A percentile compares a stretch with the other conserved stretches of the same genome.
Conservation (phyloP, 2,113 vertebrate species). For the Prionailurus bengalensis region DNA sequence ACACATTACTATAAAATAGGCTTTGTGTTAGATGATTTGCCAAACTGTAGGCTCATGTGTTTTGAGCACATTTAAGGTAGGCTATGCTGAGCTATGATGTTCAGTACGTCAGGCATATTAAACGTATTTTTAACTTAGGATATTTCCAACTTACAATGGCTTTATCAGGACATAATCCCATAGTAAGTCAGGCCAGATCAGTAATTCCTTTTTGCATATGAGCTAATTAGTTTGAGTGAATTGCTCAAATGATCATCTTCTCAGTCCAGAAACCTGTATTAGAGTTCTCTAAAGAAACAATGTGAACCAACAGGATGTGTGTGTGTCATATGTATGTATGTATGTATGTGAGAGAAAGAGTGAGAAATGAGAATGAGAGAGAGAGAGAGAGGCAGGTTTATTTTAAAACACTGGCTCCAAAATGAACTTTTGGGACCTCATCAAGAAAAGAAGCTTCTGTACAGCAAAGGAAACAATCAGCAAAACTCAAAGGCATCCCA, state of each 20-base stretch:
- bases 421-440: no score
- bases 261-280: not conserved
- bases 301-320: not conserved
- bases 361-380: no score
- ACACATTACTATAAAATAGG: not conserved
- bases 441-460: no score
- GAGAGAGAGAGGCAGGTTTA: not conserved
- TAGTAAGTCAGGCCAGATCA: not conserved
- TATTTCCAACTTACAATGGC: not conserved
- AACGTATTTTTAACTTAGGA: not conserved
- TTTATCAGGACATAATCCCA: not conserved
- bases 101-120: not conserved
- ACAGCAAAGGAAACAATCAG: no score
- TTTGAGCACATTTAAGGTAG: not conserved
- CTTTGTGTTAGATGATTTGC: not conserved
- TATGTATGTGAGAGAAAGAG: not conserved
- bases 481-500: no score
- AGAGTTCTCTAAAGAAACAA: not conserved
- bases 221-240: not conserved
- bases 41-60: not conserved
- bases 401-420: not conserved
- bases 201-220: not conserved
- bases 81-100: not conserved
- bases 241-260: not conserved
- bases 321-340: not conserved